Conservation (phyloP, 2,888 invertebrate species). For the Hartigia nigra region DNA sequence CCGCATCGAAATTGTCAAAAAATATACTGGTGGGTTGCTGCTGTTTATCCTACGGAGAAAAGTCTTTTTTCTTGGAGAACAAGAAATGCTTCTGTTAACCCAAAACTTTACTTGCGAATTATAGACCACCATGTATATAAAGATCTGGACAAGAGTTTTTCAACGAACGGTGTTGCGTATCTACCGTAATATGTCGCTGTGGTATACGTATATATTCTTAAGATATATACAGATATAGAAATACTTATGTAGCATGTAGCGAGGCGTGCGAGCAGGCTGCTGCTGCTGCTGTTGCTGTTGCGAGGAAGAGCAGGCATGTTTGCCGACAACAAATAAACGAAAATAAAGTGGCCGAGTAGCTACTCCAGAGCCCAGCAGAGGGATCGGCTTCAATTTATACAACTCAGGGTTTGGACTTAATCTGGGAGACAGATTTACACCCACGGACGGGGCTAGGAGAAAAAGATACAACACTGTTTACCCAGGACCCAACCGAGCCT, state of each 20-base stretch:
- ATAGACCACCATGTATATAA: neutral
- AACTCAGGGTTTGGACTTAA: conserved; percentile 57
- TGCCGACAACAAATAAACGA: conserved; percentile 57
- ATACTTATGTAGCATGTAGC: conserved; percentile 21
- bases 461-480: conserved; percentile 38
- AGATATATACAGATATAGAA: conserved; percentile 5
- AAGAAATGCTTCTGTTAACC: neutral
- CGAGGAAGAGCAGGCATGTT: conserved; percentile 51
- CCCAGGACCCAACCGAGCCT: conserved; percentile 21
- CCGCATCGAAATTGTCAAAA: neutral
- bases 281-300: conserved; percentile 20
- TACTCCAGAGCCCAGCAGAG: conserved; percentile 42
- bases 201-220: conserved; percentile 4
- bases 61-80: neutral
- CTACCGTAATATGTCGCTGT: neutral
- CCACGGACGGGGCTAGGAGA: conserved; percentile 39
- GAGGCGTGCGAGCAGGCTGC: conserved; percentile 39
- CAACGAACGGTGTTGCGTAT: conserved; percentile 2
- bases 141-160: conserved; percentile 13
- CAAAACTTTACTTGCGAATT: neutral
- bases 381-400: conserved; percentile 58
- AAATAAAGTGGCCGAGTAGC: conserved; percentile 53
- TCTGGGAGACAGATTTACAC: conserved; percentile 59
- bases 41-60: neutral
- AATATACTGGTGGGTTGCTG: neutral